A percentile compares a stretch with the other conserved stretches of the same genome.
phyloP scores from a whole-genome alignment of 2,888 invertebrate species.

The Philhelius pedissequus region DNA sequence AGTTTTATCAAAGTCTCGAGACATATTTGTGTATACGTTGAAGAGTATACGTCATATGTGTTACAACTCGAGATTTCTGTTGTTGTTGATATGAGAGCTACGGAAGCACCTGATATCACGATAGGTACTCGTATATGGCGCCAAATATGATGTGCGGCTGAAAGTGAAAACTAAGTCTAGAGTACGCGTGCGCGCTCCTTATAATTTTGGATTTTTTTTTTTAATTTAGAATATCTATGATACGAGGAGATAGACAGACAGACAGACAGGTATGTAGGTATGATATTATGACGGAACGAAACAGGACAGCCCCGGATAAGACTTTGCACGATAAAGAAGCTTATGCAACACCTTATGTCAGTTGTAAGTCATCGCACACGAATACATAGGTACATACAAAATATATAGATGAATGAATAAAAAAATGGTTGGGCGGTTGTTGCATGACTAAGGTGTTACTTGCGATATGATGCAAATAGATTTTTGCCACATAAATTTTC shows the following conservation, averaged over 20 bases:
- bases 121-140: slow-evolving; percentile 60
- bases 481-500: slow-evolving; percentile 26
- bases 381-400: slow-evolving; percentile 6
- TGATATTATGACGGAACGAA: slow-evolving; percentile 17
- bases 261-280: not conserved
- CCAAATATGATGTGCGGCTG: slow-evolving; percentile 31
- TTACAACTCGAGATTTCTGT: not conserved
- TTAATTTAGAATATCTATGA: slow-evolving; percentile 21
- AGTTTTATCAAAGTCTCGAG: not conserved
- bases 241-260: not conserved
- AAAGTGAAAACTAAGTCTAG: slow-evolving; percentile 42
- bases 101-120: slow-evolving; percentile 46
- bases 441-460: slow-evolving; percentile 66
- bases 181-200: slow-evolving; percentile 19
- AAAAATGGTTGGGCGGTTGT: slow-evolving; percentile 60
- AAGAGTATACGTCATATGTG: slow-evolving; percentile 11
- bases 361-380: slow-evolving; percentile 10
- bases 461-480: slow-evolving; percentile 61
- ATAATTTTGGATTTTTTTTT: not conserved
- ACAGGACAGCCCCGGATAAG: slow-evolving; percentile 20
- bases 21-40: not conserved
- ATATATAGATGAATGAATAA: slow-evolving; percentile 16
- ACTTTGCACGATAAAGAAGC: slow-evolving; percentile 31
- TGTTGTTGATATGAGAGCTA: slow-evolving; percentile 4
- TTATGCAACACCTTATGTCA: slow-evolving; percentile 61